Conservation (phyloP, 2,797 vertebrate species). For the Mus caroli region DNA sequence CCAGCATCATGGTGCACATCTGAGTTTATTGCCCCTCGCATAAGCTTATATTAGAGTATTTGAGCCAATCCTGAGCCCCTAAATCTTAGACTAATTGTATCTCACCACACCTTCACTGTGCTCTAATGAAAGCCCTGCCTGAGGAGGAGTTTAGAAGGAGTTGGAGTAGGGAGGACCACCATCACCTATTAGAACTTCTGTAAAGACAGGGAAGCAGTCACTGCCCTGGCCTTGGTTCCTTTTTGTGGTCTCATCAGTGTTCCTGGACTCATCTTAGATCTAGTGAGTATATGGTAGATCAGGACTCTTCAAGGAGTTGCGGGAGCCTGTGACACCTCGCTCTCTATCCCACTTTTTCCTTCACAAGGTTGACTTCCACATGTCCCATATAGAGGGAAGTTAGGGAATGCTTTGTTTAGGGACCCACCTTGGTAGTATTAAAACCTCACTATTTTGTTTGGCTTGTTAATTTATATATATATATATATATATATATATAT, state of each 20-base stretch:
- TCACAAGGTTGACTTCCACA: neutral
- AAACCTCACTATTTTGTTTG: conserved; percentile 66
- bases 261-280: neutral
- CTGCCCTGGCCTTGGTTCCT: neutral
- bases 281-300: neutral
- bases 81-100: neutral
- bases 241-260: neutral
- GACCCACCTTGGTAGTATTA: conserved; percentile 36
- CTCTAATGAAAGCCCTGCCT: neutral
- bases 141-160: neutral
- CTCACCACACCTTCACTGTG: neutral
- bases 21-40: neutral
- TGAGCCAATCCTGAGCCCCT: neutral
- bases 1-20: neutral
- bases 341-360: neutral
- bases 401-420: neutral
- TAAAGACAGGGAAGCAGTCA: neutral
- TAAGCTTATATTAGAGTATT: neutral
- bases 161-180: neutral
- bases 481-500: fast-evolving
- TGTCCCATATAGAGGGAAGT: neutral
- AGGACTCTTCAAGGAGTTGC: neutral
- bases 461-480: neutral
- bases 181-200: neutral
- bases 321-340: neutral